Evolutionary conservation across 2,797 vertebrate genomes (phyloP).

Genomic region (Paramormyrops hopkinsi): DNA sequence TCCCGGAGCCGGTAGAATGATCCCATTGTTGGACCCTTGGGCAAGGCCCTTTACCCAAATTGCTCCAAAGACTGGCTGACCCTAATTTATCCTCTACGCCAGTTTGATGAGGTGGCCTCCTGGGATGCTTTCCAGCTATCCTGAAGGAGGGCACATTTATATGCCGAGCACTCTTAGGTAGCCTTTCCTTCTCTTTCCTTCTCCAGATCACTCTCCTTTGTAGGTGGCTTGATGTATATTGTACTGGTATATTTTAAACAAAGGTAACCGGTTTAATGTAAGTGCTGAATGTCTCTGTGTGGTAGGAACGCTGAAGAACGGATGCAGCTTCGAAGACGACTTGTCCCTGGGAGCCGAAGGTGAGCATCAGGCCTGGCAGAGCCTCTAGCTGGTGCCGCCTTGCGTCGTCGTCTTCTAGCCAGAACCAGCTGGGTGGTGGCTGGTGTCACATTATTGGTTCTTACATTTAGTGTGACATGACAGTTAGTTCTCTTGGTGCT

Average conservation of each 20-base stretch:
- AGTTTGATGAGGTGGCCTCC: not conserved
- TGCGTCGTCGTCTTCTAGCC: not conserved
- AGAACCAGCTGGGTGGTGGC: not conserved
- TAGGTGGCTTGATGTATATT: not conserved
- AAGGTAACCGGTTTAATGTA: not conserved
- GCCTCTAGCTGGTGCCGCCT: not conserved
- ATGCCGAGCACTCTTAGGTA: not conserved
- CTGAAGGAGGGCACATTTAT: not conserved
- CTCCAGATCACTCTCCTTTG: not conserved
- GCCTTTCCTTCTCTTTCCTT: not conserved
- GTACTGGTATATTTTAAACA: not conserved
- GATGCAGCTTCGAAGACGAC: conserved; percentile 99
- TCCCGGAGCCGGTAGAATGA: not conserved
- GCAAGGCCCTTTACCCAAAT: not conserved
- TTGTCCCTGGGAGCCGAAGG: conserved; percentile 96
- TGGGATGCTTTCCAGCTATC: not conserved
- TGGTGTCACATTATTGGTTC: not conserved
- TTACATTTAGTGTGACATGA: not conserved
- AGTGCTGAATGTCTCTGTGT: not conserved
- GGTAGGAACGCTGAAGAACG: conserved; percentile 69
- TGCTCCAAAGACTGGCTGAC: not conserved
- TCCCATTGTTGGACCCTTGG: not conserved
- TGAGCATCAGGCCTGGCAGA: conserved; percentile 47
- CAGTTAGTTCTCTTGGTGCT: not conserved
- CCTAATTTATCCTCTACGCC: not conserved